phyloP scores from a whole-genome alignment of 2,888 invertebrate genomes.

The Portevinia maculata region DNA sequence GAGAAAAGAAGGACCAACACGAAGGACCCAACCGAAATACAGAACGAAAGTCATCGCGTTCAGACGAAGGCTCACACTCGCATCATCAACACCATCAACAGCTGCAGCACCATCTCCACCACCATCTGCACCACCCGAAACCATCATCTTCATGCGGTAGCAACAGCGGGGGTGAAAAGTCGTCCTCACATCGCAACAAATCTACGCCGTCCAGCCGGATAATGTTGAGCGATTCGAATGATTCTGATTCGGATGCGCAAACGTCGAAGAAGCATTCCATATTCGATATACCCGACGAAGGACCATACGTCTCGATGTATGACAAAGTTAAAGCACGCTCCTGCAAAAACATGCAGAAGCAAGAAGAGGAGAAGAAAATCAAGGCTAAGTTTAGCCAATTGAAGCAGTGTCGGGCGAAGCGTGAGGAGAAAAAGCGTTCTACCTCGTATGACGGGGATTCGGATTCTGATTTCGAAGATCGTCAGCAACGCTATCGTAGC shows the following conservation, averaged over 20 bases:
- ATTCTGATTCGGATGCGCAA: conserved; percentile 83
- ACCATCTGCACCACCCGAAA: conserved; percentile 73
- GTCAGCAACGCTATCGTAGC: conserved; percentile 77
- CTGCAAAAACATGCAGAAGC: conserved; percentile 96
- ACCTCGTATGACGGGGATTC: conserved; percentile 95
- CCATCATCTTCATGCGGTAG: conserved; percentile 74
- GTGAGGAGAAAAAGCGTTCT: conserved; percentile 94
- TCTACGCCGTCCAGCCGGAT: conserved; percentile 79
- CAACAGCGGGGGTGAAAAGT: conserved; percentile 68
- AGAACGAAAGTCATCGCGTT: conserved; percentile 78
- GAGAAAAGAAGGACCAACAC: conserved; percentile 74
- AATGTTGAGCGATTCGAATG: conserved; percentile 89
- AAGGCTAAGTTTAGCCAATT: conserved; percentile 95
- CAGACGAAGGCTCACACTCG: conserved; percentile 76
- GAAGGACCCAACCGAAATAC: conserved; percentile 68
- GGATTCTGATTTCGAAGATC: conserved; percentile 85
- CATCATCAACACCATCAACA: conserved; percentile 74
- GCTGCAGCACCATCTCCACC: conserved; percentile 76
- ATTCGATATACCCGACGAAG: conserved; percentile 92
- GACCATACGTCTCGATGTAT: conserved; percentile 98
- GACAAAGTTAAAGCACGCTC: conserved; percentile 97
- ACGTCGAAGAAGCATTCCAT: conserved; percentile 92
- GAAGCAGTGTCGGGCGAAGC: conserved; percentile 93
- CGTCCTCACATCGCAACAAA: conserved; percentile 76
- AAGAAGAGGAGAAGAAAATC: conserved; percentile 94